Evolutionary conservation across 2,113 vertebrate species (phyloP).

Genomic region (Gasterosteus aculeatus): DNA sequence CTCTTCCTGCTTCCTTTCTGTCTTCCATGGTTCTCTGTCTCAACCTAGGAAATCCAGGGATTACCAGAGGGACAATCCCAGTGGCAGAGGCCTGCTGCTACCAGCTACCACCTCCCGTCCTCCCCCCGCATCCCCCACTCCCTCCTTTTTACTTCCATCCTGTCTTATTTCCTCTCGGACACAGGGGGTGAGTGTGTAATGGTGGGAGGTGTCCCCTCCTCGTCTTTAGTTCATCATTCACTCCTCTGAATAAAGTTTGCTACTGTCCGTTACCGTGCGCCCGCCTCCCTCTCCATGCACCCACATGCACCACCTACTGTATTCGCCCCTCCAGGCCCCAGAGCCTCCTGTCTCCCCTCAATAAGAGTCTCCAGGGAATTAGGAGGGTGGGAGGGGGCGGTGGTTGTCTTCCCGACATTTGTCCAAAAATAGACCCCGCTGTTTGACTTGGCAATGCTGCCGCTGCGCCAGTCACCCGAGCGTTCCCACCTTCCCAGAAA

Average conservation of each 20-base stretch:
- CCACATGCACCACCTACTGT: constrained; percentile 2
- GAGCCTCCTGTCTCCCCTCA: constrained; percentile 52
- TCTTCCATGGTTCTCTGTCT: constrained; percentile 41
- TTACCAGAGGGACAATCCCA: constrained; percentile 75
- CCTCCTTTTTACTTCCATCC: constrained; percentile 44
- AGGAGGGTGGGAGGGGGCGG: constrained; percentile 12
- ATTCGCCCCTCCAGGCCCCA: constrained; percentile 14
- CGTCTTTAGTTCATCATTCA: constrained; percentile 7
- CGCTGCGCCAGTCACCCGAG: constrained; percentile 60
- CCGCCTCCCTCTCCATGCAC: neutral
- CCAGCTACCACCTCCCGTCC: constrained; percentile 38
- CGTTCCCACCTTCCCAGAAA: constrained; percentile 68
- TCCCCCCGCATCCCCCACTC: constrained; percentile 29
- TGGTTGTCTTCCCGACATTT: constrained; percentile 64
- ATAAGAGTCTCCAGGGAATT: constrained; percentile 52
- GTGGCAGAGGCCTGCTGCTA: constrained; percentile 70
- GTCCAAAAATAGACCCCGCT: constrained; percentile 77
- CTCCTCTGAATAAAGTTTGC: neutral
- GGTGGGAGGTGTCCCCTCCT: constrained; percentile 25
- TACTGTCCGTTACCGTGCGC: neutral
- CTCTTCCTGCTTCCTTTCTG: constrained; percentile 42
- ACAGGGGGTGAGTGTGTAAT: constrained; percentile 40
- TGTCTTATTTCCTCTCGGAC: constrained; percentile 50
- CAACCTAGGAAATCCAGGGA: constrained; percentile 75
- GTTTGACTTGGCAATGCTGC: constrained; percentile 76